Percentiles rank a stretch among this genome's conserved stretches.
Conservation (phyloP, 2,113 vertebrate genomes). For the Cromileptes altivelis region DNA sequence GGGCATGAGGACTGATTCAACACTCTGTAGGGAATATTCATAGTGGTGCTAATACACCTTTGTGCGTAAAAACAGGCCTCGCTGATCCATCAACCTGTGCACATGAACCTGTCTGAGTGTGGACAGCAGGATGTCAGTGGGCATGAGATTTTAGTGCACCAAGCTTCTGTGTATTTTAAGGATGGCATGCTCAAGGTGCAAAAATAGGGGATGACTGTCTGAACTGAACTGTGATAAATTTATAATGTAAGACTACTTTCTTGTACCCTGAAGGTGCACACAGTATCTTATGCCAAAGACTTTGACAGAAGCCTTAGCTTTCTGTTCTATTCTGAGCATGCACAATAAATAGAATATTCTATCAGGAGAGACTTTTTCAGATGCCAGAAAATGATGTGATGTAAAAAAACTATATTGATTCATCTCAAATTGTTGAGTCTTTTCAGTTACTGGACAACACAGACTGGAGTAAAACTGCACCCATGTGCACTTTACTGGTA, state of each 20-base stretch:
- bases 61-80: constrained; percentile 13
- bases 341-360: constrained; percentile 59
- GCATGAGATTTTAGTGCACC: constrained; percentile 20
- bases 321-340: constrained; percentile 52
- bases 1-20: constrained; percentile 34
- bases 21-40: constrained; percentile 20
- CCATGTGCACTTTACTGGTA: background rate
- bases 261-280: constrained; percentile 38
- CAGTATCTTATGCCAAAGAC: constrained; percentile 49
- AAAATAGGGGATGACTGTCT: constrained; percentile 51
- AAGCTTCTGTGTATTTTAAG: constrained; percentile 38
- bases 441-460: background rate
- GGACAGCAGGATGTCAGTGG: constrained; percentile 24
- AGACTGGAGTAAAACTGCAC: background rate
- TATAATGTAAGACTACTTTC: constrained; percentile 56
- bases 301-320: constrained; percentile 48
- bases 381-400: constrained; percentile 18
- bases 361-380: constrained; percentile 37
- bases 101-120: constrained; percentile 11
- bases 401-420: constrained; percentile 41
- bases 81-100: constrained; percentile 38
- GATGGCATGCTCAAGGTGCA: constrained; percentile 28
- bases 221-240: constrained; percentile 51
- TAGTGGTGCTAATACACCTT: constrained; percentile 4
- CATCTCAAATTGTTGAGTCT: constrained; percentile 30